These are phyloP conservation scores for Mus minutoides DNA, from an alignment of 2,797 vertebrate species.

Conservation along the genomic window DNA sequence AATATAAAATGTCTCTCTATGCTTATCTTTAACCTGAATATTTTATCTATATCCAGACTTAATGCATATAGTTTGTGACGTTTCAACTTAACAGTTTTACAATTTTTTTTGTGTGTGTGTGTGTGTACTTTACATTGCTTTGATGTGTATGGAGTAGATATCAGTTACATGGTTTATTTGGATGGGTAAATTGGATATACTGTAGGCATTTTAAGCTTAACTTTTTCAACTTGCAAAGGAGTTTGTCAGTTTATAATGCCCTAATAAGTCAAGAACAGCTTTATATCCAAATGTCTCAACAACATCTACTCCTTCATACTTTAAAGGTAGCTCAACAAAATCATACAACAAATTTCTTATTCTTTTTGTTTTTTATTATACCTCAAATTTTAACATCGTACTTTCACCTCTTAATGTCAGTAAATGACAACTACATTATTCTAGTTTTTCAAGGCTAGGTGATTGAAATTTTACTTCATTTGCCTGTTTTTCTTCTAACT, in stretches of 20 bases:
- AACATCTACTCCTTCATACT: neutral
- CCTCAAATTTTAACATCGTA: neutral
- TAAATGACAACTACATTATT: neutral
- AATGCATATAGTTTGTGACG: neutral
- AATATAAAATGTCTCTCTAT: neutral
- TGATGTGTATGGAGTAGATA: neutral
- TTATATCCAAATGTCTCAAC: neutral
- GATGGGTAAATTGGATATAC: neutral
- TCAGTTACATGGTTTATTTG: neutral
- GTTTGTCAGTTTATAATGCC: neutral
- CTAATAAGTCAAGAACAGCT: neutral
- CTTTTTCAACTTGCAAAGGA: neutral
- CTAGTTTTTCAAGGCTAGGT: neutral
- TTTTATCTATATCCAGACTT: neutral
- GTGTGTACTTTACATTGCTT: neutral
- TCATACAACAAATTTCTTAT: neutral
- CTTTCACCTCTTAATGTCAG: neutral
- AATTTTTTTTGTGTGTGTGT: neutral
- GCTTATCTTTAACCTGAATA: neutral
- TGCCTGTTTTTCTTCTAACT: neutral
- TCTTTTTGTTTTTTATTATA: neutral
- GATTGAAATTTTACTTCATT: neutral
- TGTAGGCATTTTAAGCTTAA: neutral
- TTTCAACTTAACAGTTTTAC: neutral
- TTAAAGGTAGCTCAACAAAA: neutral